Evolutionary conservation across 2,113 vertebrate genomes (phyloP).

Genomic region (Eudyptes chrysolophus): DNA sequence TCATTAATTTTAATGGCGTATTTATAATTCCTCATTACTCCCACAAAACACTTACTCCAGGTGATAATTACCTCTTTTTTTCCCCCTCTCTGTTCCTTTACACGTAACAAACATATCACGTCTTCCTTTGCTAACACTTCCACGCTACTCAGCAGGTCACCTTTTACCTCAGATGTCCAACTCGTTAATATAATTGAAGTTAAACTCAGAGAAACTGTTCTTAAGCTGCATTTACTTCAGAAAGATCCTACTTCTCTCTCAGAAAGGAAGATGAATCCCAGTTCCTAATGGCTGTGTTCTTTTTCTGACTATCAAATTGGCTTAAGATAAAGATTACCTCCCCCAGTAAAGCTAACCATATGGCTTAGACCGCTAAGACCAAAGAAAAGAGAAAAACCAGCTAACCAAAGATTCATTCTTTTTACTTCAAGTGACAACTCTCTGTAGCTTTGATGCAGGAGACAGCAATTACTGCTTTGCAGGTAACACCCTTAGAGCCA

Average conservation of each 20-base stretch:
- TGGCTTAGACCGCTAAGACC: background rate
- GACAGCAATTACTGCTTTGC: background rate
- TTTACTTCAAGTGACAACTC: background rate
- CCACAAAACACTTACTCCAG: background rate
- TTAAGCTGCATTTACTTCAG: background rate
- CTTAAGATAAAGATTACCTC: background rate
- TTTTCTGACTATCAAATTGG: background rate
- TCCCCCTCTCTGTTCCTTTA: background rate
- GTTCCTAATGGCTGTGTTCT: background rate
- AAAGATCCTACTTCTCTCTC: background rate
- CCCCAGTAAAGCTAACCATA: background rate
- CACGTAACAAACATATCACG: background rate
- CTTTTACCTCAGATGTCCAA: background rate
- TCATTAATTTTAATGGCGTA: background rate
- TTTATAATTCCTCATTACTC: background rate
- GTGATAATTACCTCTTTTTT: conserved; percentile 18
- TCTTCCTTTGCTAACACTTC: background rate
- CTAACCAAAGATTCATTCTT: background rate
- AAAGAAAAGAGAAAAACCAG: background rate
- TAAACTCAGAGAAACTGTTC: background rate
- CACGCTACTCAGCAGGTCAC: background rate
- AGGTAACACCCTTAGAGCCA: background rate
- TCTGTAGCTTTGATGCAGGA: background rate
- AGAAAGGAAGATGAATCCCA: background rate
- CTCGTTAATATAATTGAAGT: background rate